Base-by-base conservation (phyloP, 2,888 invertebrate genomes). In the Orthosia cruda region DNA sequence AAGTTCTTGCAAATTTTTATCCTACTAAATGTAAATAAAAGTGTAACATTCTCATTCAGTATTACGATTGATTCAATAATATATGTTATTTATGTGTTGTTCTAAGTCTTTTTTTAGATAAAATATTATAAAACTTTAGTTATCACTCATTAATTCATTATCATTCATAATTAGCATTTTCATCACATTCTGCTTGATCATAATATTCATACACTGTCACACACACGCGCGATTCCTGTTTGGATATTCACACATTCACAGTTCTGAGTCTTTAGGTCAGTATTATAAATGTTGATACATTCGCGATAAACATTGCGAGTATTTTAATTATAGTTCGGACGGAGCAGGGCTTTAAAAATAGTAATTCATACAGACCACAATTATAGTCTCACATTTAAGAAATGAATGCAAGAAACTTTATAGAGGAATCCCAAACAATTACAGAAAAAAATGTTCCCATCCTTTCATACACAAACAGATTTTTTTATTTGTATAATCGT, bases 401-500 rank as follows among this genome's bases (percentile, higher is more conserved):
- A 77, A 85, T 67, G 7, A 75, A 73, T 63, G 52, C 58, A 59
- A 77, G 79, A 80, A 87, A 80, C 55, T 85, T 73, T 83, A 58
- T 47, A 47, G 23, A 74, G 66, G 86, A 83, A 85, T 88, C 83
- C 78, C 74, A 83, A 79, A 87, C 79, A 86, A 79, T 86, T 81
- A 84, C 70, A 85, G 75, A 72, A 83, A 89, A 89, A 90, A 87
- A 80, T 73, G 62, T 83, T 87, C 87, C 78, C 79, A 88, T 85
- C 89, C 82, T 91, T 90, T 89, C 74, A 88, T 81, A 85, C 80
- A 89, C 78, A 90, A 89, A 91, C 83, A 89, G 80, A 87, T 88
- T 86, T 90, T 86, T 90, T 81, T 89, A 91, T 93, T 90, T 93
- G 89, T 93, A 93, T 93, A 93, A 93, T 92, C 89, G 83, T 81